Percentiles rank a stretch among this genome's conserved stretches.
Evolutionary conservation across 2,797 vertebrate species (phyloP).

Genomic region (Rhinichthys osculus): DNA sequence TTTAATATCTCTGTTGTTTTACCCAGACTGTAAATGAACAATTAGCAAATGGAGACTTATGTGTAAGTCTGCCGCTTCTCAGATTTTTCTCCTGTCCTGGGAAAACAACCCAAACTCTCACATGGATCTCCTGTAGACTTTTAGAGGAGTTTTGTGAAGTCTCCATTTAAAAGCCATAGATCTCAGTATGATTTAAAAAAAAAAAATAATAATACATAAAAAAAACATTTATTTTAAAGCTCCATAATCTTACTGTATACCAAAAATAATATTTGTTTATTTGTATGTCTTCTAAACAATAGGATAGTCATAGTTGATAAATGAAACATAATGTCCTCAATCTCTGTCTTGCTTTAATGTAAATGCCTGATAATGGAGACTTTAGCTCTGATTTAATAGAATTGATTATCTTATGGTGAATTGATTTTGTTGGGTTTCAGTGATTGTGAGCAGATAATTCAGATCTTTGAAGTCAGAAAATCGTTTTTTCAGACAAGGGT

Average conservation of each 20-base stretch:
- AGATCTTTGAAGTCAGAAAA: constrained; percentile 11
- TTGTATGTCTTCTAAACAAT: not conserved
- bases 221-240: too few species aligned
- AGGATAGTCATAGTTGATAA: not conserved
- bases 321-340: not conserved
- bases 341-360: not conserved
- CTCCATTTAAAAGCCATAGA: not conserved
- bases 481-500: not conserved
- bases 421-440: not conserved
- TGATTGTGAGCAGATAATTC: not conserved
- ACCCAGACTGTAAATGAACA: not conserved
- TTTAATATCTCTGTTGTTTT: not conserved
- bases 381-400: not conserved
- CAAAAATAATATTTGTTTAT: not conserved
- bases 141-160: not conserved
- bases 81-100: not conserved
- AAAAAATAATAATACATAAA: too few species aligned
- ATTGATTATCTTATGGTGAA: not conserved
- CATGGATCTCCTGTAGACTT: not conserved
- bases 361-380: not conserved
- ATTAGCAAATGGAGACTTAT: not conserved
- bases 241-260: not conserved
- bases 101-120: not conserved
- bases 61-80: not conserved
- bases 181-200: not conserved